Evolutionary conservation across 2,113 vertebrate genomes (phyloP).

Genomic region (Gymnocephalus cernua): DNA sequence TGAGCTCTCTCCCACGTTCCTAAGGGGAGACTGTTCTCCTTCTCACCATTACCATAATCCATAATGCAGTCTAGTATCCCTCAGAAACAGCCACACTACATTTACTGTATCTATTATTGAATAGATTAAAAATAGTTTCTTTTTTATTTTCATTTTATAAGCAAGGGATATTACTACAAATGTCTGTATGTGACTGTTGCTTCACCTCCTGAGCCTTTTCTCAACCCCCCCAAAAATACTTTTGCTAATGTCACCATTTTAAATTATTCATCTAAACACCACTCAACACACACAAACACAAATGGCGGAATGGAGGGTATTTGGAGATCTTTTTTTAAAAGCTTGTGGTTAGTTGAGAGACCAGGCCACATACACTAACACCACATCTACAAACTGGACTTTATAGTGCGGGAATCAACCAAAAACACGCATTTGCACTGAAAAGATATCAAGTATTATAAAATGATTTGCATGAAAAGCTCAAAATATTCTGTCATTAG

Average conservation of each 20-base stretch:
- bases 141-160: slow-evolving; percentile 15
- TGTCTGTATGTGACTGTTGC: slow-evolving; percentile 28
- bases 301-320: slow-evolving; percentile 22
- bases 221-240: slow-evolving; percentile 35
- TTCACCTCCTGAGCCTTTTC: slow-evolving; percentile 36
- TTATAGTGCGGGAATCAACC: neutral
- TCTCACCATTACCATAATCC: slow-evolving; percentile 70
- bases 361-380: neutral
- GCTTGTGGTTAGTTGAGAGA: neutral
- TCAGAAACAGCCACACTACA: slow-evolving; percentile 61
- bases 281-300: slow-evolving; percentile 19
- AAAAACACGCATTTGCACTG: neutral
- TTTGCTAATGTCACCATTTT: slow-evolving; percentile 61
- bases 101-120: slow-evolving; percentile 75
- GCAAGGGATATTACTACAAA: slow-evolving; percentile 38
- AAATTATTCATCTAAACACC: slow-evolving; percentile 71
- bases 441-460: neutral
- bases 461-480: neutral
- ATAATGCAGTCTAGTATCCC: slow-evolving; percentile 72
- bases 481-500: neutral
- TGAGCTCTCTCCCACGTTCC: slow-evolving; percentile 68
- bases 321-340: slow-evolving; percentile 16
- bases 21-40: slow-evolving; percentile 64
- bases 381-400: neutral
- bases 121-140: slow-evolving; percentile 55